phyloP scores from a whole-genome alignment of 2,797 vertebrate species.

The Basileuterus tristriatus region DNA sequence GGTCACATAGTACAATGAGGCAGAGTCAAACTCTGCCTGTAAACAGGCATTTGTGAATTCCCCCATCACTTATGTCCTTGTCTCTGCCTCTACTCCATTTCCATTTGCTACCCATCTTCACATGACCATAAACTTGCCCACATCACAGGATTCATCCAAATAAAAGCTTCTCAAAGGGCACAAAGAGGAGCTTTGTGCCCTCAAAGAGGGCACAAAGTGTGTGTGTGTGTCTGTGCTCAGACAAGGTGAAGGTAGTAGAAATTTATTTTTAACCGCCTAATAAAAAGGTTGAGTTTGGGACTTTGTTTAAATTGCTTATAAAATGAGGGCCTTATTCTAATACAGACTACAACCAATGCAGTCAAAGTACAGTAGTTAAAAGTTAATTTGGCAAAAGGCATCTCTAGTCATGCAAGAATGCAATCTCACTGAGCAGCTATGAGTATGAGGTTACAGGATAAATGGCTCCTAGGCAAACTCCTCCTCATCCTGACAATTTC shows the following conservation, averaged over 20 bases:
- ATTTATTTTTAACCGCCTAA: not conserved
- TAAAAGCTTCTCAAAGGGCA: not conserved
- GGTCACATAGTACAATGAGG: not conserved
- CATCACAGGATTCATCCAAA: not conserved
- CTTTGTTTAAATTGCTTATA: not conserved
- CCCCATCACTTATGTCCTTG: accelerated
- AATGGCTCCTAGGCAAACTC: not conserved
- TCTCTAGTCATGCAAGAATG: not conserved
- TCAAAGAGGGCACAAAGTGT: no score
- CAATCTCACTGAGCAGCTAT: not conserved
- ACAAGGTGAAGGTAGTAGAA: not conserved
- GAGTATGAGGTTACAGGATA: not conserved
- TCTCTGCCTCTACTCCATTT: not conserved
- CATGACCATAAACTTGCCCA: not conserved
- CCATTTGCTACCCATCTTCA: not conserved
- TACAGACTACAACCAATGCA: not conserved
- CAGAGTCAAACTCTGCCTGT: not conserved
- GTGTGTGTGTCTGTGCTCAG: accelerated
- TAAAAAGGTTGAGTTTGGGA: not conserved
- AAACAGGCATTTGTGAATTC: not conserved
- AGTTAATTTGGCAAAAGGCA: not conserved
- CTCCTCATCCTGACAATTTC: not conserved
- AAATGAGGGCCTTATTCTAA: not conserved
- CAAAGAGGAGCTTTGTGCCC: not conserved
- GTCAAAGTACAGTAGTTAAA: not conserved